phyloP scores from a whole-genome alignment of 2,113 vertebrate species.

The Notechis scutatus region DNA sequence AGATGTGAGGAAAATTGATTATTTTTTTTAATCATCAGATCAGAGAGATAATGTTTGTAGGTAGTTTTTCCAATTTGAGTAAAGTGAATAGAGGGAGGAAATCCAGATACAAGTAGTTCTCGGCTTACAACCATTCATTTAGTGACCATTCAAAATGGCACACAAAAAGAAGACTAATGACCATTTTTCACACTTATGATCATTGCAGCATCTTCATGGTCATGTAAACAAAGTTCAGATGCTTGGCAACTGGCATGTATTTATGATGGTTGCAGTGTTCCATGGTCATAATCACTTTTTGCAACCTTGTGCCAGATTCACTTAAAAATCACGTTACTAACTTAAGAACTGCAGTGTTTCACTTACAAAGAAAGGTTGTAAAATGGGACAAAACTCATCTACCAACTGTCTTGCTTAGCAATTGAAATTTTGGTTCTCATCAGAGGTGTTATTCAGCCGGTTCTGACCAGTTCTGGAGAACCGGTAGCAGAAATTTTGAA shows the following conservation, averaged over 20 bases:
- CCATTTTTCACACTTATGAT: background rate
- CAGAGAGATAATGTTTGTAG: background rate
- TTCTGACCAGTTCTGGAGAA: too few relatives aligned
- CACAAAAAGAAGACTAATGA: background rate
- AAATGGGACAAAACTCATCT: background rate
- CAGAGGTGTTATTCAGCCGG: too few relatives aligned
- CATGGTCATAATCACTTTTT: background rate
- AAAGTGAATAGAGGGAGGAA: background rate
- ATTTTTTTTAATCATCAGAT: background rate
- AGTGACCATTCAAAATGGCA: background rate
- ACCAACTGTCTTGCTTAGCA: too few relatives aligned
- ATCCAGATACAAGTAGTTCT: background rate
- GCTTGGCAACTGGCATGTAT: background rate
- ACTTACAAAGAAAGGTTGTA: background rate
- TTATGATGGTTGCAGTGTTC: background rate
- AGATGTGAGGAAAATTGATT: background rate
- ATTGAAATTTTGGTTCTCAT: too few relatives aligned
- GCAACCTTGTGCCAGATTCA: background rate
- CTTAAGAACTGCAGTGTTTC: background rate
- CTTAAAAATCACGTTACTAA: background rate
- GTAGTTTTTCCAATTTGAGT: background rate
- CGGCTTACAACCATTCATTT: background rate
- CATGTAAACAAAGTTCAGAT: background rate
- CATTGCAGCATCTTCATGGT: background rate
- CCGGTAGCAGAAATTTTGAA: too few relatives aligned